These are phyloP conservation scores for Mechanitis messenoides DNA, from an alignment of 2,888 invertebrate species.

Conservation along the genomic window DNA sequence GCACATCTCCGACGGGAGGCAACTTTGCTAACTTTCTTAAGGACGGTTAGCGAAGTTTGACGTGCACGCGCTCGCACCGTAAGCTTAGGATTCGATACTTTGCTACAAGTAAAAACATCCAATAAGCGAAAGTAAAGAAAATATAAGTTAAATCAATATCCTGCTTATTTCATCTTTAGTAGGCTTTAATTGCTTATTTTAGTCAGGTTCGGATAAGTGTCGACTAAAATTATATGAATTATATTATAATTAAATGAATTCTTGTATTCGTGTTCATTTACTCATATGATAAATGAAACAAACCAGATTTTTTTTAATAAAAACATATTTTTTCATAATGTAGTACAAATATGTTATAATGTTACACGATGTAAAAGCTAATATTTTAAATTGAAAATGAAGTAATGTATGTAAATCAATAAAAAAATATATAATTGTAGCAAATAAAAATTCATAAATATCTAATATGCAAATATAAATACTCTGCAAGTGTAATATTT, in stretches of 20 bases:
- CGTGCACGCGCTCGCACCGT: conserved; percentile 68
- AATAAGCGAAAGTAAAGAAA: conserved; percentile 42
- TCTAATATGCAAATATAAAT: conserved; percentile 28
- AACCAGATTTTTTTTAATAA: too few relatives aligned
- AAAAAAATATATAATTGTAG: conserved; percentile 22
- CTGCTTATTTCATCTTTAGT: neutral
- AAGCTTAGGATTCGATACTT: conserved; percentile 71
- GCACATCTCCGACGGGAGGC: conserved; percentile 65
- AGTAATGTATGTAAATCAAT: conserved; percentile 11
- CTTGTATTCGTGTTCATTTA: too few relatives aligned
- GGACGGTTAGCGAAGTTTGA: conserved; percentile 73
- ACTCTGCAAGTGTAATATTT: conserved; percentile 52
- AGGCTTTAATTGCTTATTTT: neutral
- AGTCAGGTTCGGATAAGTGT: too few relatives aligned
- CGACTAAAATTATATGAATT: too few relatives aligned
- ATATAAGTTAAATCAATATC: conserved; percentile 17
- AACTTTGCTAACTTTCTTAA: conserved; percentile 73
- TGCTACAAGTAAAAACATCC: conserved; percentile 53
- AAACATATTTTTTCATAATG: too few relatives aligned
- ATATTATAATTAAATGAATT: too few relatives aligned
- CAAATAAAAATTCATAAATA: conserved; percentile 6
- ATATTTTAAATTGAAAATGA: neutral
- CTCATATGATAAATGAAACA: too few relatives aligned
- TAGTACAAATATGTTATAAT: too few relatives aligned
- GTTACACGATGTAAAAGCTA: too few relatives aligned